Evolutionary conservation across 2,888 invertebrate genomes (phyloP).

Genomic region (Drosophila trichaetosa): DNA sequence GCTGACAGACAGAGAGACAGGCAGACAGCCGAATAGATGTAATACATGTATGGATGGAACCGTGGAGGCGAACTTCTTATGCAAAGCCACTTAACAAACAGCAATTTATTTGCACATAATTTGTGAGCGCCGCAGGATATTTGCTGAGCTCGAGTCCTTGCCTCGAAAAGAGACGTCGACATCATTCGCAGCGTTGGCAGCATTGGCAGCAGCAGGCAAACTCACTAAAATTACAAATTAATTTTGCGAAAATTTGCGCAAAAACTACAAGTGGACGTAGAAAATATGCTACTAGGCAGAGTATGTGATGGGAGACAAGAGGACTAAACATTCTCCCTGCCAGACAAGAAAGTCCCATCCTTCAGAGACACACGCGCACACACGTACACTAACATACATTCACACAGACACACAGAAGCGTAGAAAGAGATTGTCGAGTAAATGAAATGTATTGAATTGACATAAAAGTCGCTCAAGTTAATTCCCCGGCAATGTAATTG

Average conservation of each 20-base stretch:
- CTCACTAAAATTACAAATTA: constrained; percentile 79
- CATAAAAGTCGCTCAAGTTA: constrained; percentile 81
- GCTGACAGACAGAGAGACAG: constrained; percentile 16
- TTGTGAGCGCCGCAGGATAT: constrained; percentile 77
- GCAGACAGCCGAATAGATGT: constrained; percentile 14
- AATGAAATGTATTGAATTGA: constrained; percentile 81
- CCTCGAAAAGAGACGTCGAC: constrained; percentile 4
- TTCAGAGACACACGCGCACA: background rate
- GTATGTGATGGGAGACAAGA: constrained; percentile 20
- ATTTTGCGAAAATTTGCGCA: constrained; percentile 76
- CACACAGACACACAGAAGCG: background rate
- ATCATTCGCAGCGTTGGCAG: constrained; percentile 26
- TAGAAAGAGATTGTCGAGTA: constrained; percentile 52
- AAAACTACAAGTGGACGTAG: constrained; percentile 60
- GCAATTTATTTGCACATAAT: constrained; percentile 81
- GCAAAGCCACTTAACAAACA: constrained; percentile 80
- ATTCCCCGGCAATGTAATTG: constrained; percentile 77
- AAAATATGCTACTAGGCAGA: constrained; percentile 45
- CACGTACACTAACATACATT: background rate
- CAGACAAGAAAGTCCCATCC: background rate
- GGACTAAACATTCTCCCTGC: constrained; percentile 1
- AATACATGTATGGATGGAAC: constrained; percentile 35
- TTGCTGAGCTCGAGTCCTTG: constrained; percentile 45
- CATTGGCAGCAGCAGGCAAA: constrained; percentile 17
- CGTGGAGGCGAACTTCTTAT: constrained; percentile 71